A percentile compares a stretch with the other conserved stretches of the same genome.
phyloP scores from a whole-genome alignment of 2,113 vertebrate genomes.

The Agapornis roseicollis region DNA sequence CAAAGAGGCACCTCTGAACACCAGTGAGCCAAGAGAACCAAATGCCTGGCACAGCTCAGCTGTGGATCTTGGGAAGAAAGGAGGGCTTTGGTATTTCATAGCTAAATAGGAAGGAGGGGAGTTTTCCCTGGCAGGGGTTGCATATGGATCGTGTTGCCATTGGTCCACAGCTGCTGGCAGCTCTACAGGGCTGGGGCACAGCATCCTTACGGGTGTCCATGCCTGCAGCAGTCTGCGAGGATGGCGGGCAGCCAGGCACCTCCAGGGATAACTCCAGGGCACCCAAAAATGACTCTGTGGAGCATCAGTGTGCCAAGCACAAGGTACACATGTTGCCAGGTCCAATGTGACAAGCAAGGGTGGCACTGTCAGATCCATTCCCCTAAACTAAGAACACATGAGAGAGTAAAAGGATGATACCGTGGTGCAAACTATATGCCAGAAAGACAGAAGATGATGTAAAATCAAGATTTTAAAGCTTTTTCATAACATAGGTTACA shows the following conservation, averaged over 20 bases:
- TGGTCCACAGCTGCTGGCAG: neutral
- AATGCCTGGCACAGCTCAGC: neutral
- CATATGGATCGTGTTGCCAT: neutral
- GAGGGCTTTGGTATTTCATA: neutral
- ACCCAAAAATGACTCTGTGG: neutral
- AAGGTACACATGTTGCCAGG: neutral
- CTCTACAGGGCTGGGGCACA: neutral
- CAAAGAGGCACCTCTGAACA: neutral
- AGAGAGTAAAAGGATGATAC: neutral
- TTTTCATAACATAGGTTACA: neutral
- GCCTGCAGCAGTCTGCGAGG: too few species aligned
- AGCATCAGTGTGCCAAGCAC: neutral
- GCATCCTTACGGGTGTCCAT: neutral
- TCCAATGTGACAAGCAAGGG: fast-evolving
- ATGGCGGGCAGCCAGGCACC: neutral
- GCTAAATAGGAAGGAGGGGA: neutral
- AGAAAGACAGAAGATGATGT: neutral
- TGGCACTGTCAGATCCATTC: neutral
- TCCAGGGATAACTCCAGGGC: neutral
- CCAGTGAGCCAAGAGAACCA: neutral
- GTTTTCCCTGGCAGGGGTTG: neutral
- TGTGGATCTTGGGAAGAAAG: neutral
- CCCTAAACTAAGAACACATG: too few species aligned
- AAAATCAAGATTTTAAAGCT: neutral
- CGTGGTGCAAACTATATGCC: neutral